These are phyloP conservation scores for Candoia aspera DNA, from an alignment of 2,113 vertebrate species.

Conservation along the genomic window DNA sequence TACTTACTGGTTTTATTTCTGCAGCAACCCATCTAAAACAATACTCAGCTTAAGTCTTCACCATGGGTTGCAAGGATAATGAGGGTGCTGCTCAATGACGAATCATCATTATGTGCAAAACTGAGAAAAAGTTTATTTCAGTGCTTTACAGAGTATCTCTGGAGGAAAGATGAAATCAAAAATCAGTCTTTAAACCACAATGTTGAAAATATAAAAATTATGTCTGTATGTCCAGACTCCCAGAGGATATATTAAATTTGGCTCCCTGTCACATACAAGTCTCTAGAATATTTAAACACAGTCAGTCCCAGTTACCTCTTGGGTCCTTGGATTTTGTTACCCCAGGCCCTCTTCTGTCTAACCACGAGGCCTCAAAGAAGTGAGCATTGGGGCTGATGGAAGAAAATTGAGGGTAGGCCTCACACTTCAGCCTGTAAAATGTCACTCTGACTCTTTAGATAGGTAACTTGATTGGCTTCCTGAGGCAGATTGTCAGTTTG, in stretches of 20 bases:
- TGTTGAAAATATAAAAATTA: constrained; percentile 23
- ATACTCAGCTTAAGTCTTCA: neutral
- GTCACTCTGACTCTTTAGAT: constrained; percentile 61
- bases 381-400: constrained; percentile 45
- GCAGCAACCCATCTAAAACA: neutral
- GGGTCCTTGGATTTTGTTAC: constrained; percentile 47
- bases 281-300: constrained; percentile 42
- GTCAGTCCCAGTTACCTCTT: constrained; percentile 63
- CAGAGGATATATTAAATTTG: constrained; percentile 46
- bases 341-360: constrained; percentile 57
- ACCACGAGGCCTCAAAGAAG: constrained; percentile 34
- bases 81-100: neutral
- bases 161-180: constrained; percentile 30
- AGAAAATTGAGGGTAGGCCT: constrained; percentile 49
- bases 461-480: constrained; percentile 45
- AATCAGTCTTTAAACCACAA: constrained; percentile 34
- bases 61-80: neutral
- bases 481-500: constrained; percentile 60
- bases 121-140: constrained; percentile 24
- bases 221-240: constrained; percentile 36
- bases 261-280: constrained; percentile 51
- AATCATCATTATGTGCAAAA: constrained; percentile 18
- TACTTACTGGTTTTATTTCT: constrained; percentile 2
- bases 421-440: constrained; percentile 59
- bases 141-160: constrained; percentile 9